A percentile compares a stretch with the other conserved stretches of the same genome.
These are phyloP conservation scores for Odocoileus virginianus DNA, from an alignment of 2,113 vertebrate species.

Conservation along the genomic window DNA sequence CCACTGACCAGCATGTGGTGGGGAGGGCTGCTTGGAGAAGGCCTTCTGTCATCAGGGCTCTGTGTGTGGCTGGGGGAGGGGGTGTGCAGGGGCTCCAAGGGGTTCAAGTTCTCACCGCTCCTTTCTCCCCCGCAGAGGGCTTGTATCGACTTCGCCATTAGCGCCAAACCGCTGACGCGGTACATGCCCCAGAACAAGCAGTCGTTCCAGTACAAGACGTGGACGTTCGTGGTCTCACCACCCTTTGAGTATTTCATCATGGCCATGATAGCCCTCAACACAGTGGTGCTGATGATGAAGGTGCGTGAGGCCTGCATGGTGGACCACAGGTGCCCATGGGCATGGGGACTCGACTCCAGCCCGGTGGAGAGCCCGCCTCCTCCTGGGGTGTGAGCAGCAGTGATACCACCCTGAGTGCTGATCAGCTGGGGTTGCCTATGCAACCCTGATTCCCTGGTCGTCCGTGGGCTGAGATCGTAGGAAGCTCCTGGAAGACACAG, in stretches of 20 bases:
- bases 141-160: slow-evolving; percentile 97
- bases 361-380: fast-evolving
- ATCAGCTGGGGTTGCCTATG: not conserved
- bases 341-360: not conserved
- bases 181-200: slow-evolving; percentile 96
- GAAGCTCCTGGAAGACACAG: not conserved
- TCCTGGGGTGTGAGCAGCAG: not conserved
- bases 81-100: not conserved
- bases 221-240: slow-evolving; percentile 96
- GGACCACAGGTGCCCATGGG: fast-evolving
- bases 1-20: not conserved
- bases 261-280: slow-evolving; percentile 98
- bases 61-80: not conserved
- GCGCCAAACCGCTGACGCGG: slow-evolving; percentile 94
- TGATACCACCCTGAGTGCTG: fast-evolving
- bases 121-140: slow-evolving; percentile 85
- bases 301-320: slow-evolving; percentile 71
- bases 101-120: not conserved
- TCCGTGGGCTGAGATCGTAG: not conserved
- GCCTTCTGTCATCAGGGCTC: not conserved
- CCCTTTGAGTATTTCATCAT: slow-evolving; percentile 99
- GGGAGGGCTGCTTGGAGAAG: not conserved
- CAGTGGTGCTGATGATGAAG: slow-evolving; percentile 99
- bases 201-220: slow-evolving; percentile 97
- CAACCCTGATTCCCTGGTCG: not conserved